Base-by-base conservation (phyloP, 2,113 vertebrate species). In the Clarias gariepinus region DNA sequence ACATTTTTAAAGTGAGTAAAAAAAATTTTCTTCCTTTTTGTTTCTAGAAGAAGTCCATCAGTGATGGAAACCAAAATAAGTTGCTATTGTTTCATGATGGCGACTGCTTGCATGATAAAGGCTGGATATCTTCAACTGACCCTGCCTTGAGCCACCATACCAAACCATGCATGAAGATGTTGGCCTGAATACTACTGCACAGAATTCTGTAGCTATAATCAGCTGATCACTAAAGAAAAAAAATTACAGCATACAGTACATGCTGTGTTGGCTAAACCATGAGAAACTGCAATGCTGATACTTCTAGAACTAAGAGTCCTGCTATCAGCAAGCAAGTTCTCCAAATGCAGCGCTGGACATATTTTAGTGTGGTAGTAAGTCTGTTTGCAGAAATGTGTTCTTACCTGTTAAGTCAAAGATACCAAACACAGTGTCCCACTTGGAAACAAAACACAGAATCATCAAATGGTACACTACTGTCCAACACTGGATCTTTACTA, bases 271-370 rank as follows among this genome's bases (percentile, higher is more conserved):
- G 78, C 66, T 81, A 86, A 81, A 66, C 63, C 36, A 55, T 58
- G 15, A 58, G 47, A 85, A 85, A 85, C 84, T 86, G 85, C 78
- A 86, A 58, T 63, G 85, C 85, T 86, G 66, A 73, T 60, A 25
- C 25, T 80, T 80, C 36, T 25, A 74, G 58, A 18, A 21, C 60
- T 66, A 85, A 85, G 84, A 78, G 28, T 25, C 30, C 68, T 82
- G 78, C 33, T 81, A 86, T 82, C 79, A 86, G 79, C 68, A 74
- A 74, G 64, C 53, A 82, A 41, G 28, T 74, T 81, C 79, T 81
- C 68, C 85, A 58, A 30, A 63, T 63, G 60, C 80, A 82, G 85
- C 85, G 76, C 1, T 52, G n/a, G 57, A 52, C 52, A 52, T 47
- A 47, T 60, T 28, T 71, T 33, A 0, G 36, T 71, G 33, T 80